phyloP scores from a whole-genome alignment of 2,888 invertebrate genomes.

The Rhyacophila evoluta region DNA sequence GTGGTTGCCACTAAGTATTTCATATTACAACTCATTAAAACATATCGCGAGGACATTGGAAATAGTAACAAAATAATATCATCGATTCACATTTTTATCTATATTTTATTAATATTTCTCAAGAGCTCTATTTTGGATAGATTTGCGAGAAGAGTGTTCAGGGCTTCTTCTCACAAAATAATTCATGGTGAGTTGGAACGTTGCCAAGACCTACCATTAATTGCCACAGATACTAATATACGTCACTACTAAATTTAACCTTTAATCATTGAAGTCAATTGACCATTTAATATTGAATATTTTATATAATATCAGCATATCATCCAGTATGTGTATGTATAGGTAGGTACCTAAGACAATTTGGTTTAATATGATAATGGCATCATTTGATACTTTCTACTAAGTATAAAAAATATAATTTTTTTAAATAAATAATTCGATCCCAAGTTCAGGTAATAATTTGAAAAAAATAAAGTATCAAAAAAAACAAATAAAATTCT shows the following conservation, averaged over 20 bases:
- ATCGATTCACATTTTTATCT: too few relatives aligned
- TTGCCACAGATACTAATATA: constrained; percentile 27
- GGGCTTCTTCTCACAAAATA: constrained; percentile 9
- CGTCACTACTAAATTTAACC: constrained; percentile 13
- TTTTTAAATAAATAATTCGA: too few relatives aligned
- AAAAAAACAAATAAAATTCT: too few relatives aligned
- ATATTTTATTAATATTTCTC: constrained; percentile 8
- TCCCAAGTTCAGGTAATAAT: too few relatives aligned
- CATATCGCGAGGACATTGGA: background rate
- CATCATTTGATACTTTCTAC: too few relatives aligned
- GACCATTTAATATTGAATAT: background rate
- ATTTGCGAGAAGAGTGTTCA: background rate
- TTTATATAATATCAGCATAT: background rate
- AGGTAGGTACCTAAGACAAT: too few relatives aligned
- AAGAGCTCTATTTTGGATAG: background rate
- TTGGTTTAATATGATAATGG: too few relatives aligned
- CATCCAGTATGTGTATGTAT: too few relatives aligned
- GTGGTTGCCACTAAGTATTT: too few relatives aligned
- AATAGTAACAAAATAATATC: too few relatives aligned
- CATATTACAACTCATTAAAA: constrained; percentile 9
- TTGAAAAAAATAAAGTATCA: too few relatives aligned
- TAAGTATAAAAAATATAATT: too few relatives aligned
- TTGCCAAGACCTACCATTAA: constrained; percentile 41
- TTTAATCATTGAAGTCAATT: constrained; percentile 24
- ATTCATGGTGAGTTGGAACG: constrained; percentile 40